These are phyloP conservation scores for Ommatoiulus sabulosus DNA, from an alignment of 2,888 invertebrate genomes.

Conservation along the genomic window DNA sequence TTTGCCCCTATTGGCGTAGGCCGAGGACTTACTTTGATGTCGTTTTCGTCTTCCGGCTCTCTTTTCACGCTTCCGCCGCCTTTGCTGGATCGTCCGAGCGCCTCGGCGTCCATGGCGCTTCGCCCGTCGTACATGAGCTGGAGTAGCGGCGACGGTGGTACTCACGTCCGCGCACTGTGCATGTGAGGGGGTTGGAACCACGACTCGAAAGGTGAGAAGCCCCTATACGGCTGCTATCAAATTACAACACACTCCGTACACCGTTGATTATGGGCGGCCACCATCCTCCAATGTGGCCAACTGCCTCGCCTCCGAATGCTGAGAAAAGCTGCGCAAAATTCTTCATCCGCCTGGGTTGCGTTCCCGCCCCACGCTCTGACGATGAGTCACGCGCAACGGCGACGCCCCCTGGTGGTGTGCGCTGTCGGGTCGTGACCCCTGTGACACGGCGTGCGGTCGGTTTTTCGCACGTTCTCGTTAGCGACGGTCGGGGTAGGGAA, in stretches of 20 bases:
- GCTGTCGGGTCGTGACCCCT: neutral
- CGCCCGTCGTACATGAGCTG: neutral
- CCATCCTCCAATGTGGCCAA: conserved; percentile 51
- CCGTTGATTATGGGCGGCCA: conserved; percentile 54
- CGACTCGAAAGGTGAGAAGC: conserved; percentile 57
- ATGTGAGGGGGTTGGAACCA: conserved; percentile 49
- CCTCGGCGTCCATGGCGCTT: conserved; percentile 49
- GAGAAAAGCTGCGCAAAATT: neutral
- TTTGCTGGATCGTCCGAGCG: neutral
- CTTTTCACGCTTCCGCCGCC: conserved; percentile 25
- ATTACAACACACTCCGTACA: conserved; percentile 54
- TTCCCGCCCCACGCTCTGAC: neutral
- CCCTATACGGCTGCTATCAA: conserved; percentile 56
- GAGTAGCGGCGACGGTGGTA: neutral
- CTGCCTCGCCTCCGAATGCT: conserved; percentile 19
- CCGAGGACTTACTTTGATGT: conserved; percentile 56
- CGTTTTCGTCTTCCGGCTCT: conserved; percentile 57
- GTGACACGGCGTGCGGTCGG: neutral
- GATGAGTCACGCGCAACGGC: neutral
- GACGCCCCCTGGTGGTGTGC: neutral
- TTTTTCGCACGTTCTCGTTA: too few species aligned
- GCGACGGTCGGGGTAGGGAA: neutral
- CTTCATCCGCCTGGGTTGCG: conserved; percentile 11
- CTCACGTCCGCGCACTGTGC: conserved; percentile 1
- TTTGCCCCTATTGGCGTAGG: neutral